phyloP scores from a whole-genome alignment of 2,797 vertebrate species.

The Mionectes olivaceus region DNA sequence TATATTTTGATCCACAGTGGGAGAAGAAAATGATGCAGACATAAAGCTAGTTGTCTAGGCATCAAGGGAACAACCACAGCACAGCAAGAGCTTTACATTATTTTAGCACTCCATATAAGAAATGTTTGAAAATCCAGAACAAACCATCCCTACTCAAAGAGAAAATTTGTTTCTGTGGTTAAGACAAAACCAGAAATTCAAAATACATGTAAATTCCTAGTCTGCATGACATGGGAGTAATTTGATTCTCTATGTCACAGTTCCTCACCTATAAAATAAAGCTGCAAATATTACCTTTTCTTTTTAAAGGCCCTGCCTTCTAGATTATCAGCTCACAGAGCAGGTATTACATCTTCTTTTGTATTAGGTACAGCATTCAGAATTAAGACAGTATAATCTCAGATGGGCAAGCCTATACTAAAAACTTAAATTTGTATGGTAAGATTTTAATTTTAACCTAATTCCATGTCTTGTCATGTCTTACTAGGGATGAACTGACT shows the following conservation, averaged over 20 bases:
- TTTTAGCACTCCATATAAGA: neutral
- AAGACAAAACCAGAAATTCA: conserved; percentile 29
- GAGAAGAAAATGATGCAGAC: neutral
- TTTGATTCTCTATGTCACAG: neutral
- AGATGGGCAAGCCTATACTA: neutral
- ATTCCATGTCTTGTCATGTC: neutral
- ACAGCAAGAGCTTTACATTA: neutral
- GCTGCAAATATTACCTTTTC: neutral
- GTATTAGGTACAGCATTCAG: neutral
- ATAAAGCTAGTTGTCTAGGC: neutral
- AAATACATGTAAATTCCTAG: conserved; percentile 34
- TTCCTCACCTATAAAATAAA: conserved; percentile 11
- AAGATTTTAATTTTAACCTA: neutral
- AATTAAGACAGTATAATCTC: neutral
- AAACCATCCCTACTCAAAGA: neutral
- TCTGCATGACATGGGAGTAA: conserved; percentile 15
- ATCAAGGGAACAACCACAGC: neutral
- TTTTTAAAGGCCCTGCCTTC: neutral
- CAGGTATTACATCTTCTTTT: neutral
- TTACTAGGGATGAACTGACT: neutral
- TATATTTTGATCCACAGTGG: neutral
- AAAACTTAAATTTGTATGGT: neutral
- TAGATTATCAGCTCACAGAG: neutral
- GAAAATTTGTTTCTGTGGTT: conserved; percentile 36
- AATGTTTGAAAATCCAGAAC: neutral